Evolutionary conservation across 2,888 invertebrate genomes (phyloP), one percentile per base, ranked within the genome.

Genomic region (Drosophila percnosoma): DNA sequence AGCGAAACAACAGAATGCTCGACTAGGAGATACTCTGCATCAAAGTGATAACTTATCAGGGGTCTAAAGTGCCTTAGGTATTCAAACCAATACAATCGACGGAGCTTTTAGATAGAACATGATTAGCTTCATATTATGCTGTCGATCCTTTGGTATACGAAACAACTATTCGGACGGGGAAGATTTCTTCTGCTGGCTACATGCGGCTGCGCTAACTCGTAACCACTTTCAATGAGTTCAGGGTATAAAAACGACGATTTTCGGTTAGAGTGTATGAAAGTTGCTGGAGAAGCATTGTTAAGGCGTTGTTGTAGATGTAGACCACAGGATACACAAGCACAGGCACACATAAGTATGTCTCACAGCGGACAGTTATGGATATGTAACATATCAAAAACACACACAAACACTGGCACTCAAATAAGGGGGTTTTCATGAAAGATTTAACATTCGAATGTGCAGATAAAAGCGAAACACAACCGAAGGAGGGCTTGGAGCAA

Each of bases 371-470:
- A 78, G 87, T 78, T 74, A 72, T 79, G 78, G 80, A 83, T 77
- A 78, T 78, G 72, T 78, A 78, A 58, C 71, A 78, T 63, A 67
- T 52, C 49, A 62, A 60, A 68, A 45, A 38, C 29, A 63, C 52
- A 29, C 49, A 45, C 51, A 59, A 58, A 48, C 40, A 62, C 66
- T 52, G 34, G 59, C 51, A 72, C 77, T 51, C 79, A 74, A 74
- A 81, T 79, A 78, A 79, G 82, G 78, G 75, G 45, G 74, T 90
- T 92, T 92, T 92, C 89, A 92, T 92, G 90, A 91, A 91, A 92
- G 91, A 92, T 92, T 92, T 92, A 92, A 91, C 92, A 92, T 92
- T 92, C 87, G 92, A 92, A 92, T 91, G 91, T 84, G 91, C 85
- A 84, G 77, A 79, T 87, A 78, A 82, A 79, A 68, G 49, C 64